Percentiles rank a stretch among this genome's conserved stretches.
phyloP scores from a whole-genome alignment of 2,113 vertebrate genomes.

The Garra rufa region DNA sequence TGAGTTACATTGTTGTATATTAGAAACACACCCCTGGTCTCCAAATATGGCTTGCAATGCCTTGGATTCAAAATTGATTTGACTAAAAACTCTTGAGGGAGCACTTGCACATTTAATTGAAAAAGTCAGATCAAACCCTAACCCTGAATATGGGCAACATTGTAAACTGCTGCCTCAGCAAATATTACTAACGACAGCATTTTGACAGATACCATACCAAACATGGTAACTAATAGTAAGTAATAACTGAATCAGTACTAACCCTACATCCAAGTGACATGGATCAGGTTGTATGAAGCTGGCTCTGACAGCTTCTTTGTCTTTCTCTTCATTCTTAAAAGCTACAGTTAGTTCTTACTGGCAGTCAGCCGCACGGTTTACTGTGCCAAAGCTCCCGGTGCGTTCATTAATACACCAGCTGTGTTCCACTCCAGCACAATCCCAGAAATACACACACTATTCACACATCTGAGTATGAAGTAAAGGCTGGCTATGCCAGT shows the following conservation, averaged over 20 bases:
- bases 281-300: slow-evolving; percentile 34
- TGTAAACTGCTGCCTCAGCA: not conserved
- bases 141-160: not conserved
- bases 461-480: slow-evolving; percentile 25
- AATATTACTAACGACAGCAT: not conserved
- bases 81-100: not conserved
- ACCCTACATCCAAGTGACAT: slow-evolving; percentile 14
- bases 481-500: slow-evolving; percentile 4
- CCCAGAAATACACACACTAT: slow-evolving; percentile 36
- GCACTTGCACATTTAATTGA: not conserved
- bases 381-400: slow-evolving; percentile 47
- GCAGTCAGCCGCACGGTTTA: slow-evolving; percentile 39
- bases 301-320: slow-evolving; percentile 24
- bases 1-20: too few species aligned
- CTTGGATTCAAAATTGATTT: not conserved
- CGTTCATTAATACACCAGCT: slow-evolving; percentile 60
- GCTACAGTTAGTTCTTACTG: slow-evolving; percentile 55
- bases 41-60: too few species aligned
- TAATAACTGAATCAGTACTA: slow-evolving; percentile 13
- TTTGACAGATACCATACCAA: not conserved
- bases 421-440: slow-evolving; percentile 51
- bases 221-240: not conserved
- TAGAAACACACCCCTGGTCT: too few species aligned
- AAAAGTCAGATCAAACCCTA: not conserved
- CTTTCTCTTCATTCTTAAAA: slow-evolving; percentile 42